These are phyloP conservation scores for Leptinotarsa lineolata DNA, from an alignment of 1,140 invertebrate genomes.

Conservation along the genomic window DNA sequence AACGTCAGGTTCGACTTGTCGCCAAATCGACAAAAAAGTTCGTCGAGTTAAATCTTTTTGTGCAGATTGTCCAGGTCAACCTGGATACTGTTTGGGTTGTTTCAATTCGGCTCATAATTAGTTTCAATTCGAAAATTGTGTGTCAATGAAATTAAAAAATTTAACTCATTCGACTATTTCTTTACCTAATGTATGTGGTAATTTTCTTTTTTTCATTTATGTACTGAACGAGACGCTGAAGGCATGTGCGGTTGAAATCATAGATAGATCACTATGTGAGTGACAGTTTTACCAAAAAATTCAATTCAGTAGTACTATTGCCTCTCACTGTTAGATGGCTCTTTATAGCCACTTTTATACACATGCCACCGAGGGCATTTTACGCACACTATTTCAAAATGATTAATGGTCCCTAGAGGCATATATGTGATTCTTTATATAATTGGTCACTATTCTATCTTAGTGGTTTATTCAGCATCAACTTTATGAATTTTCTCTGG, in stretches of 20 bases:
- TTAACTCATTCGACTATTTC: neutral
- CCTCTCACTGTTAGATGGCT: neutral
- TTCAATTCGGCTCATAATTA: slow-evolving; percentile 11
- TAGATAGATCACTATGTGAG: neutral
- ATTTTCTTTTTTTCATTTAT: neutral
- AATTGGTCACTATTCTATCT: too few relatives aligned
- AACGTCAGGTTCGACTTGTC: slow-evolving; percentile 4
- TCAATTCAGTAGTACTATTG: neutral
- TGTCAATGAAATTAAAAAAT: neutral
- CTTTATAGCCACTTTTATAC: neutral
- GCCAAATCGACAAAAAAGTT: slow-evolving; percentile 30
- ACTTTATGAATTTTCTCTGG: too few relatives aligned
- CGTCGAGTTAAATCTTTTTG: slow-evolving; percentile 25
- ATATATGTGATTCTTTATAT: too few relatives aligned
- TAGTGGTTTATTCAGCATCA: too few relatives aligned
- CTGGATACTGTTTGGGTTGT: neutral
- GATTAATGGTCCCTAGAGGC: neutral
- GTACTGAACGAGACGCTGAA: neutral
- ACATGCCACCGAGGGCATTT: neutral
- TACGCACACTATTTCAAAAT: neutral
- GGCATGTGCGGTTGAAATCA: neutral
- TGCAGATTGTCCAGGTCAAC: neutral
- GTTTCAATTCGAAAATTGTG: neutral
- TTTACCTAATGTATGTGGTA: neutral
- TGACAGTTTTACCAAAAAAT: neutral